Conservation (phyloP, 2,797 vertebrate genomes). For the Gymnoscopelus braueri region DNA sequence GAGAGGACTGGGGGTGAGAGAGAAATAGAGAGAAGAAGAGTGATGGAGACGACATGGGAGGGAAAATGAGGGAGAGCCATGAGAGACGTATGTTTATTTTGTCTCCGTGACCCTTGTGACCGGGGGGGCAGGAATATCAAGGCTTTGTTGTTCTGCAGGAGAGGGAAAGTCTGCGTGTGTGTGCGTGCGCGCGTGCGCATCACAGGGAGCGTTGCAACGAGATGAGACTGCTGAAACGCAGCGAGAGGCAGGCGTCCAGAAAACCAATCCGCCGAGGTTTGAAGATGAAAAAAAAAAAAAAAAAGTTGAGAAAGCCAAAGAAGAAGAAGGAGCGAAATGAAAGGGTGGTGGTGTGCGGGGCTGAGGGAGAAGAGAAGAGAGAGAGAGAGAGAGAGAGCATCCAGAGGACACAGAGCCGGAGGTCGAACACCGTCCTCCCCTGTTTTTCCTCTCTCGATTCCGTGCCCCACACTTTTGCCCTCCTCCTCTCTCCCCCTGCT, state of each 20-base stretch:
- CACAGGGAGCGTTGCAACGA: slow-evolving; percentile 31
- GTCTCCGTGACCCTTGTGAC: slow-evolving; percentile 8
- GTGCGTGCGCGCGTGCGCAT: background rate
- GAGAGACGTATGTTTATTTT: slow-evolving; percentile 5
- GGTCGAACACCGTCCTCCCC: slow-evolving; percentile 37
- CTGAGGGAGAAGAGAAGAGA: background rate
- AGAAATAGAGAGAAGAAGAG: slow-evolving; percentile 6
- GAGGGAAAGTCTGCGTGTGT: background rate
- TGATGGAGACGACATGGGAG: background rate
- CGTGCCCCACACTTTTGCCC: slow-evolving; percentile 27
- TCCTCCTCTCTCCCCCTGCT: slow-evolving; percentile 34
- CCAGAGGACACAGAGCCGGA: slow-evolving; percentile 52
- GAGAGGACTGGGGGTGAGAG: background rate
- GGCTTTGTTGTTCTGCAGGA: slow-evolving; percentile 18
- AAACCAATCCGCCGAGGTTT: slow-evolving; percentile 43
- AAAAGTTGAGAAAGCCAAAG: slow-evolving; percentile 11
- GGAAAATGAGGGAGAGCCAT: slow-evolving; percentile 25
- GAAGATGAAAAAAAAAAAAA: slow-evolving; percentile 13
- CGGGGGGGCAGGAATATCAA: background rate
- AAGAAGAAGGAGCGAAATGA: background rate
- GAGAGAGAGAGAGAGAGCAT: slow-evolving; percentile 31
- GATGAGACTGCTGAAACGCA: slow-evolving; percentile 29
- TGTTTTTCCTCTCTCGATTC: slow-evolving; percentile 11
- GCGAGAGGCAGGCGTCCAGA: slow-evolving; percentile 32
- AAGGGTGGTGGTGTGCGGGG: too few relatives aligned